Evolutionary conservation across 2,113 vertebrate genomes (phyloP).

Genomic region (Laticauda colubrina): DNA sequence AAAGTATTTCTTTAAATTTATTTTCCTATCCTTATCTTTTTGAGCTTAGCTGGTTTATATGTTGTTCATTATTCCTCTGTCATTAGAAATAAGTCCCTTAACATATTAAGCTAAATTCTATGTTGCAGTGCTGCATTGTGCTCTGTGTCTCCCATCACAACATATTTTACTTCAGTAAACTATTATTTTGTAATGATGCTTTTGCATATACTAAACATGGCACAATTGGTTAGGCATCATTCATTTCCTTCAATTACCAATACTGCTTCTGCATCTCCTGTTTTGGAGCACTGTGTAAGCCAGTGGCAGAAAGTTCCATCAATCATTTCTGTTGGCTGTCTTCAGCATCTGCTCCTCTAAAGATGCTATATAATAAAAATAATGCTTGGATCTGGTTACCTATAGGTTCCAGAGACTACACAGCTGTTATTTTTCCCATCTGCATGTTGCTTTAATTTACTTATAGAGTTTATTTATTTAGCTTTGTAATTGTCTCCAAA

Average conservation of each 20-base stretch:
- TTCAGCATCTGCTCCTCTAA: background rate
- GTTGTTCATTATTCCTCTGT: background rate
- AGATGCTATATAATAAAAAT: background rate
- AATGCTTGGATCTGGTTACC: background rate
- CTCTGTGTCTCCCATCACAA: background rate
- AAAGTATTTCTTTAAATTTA: background rate
- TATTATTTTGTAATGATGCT: background rate
- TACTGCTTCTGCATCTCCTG: background rate
- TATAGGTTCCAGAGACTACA: background rate
- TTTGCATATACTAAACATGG: background rate
- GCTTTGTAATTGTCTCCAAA: constrained; percentile 14
- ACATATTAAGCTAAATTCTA: background rate
- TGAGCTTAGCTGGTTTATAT: background rate
- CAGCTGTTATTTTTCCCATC: background rate
- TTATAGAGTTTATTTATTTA: constrained; percentile 4
- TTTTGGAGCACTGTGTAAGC: background rate
- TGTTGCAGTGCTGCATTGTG: background rate
- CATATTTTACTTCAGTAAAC: background rate
- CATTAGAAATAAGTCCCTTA: background rate
- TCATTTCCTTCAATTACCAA: background rate
- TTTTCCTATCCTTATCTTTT: background rate
- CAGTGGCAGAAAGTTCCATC: background rate
- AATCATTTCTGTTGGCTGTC: background rate
- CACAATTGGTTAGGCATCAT: background rate
- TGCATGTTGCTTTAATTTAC: constrained; percentile 8